Conservation (phyloP, 2,113 vertebrate genomes). For the Campylorhamphus procurvoides region DNA sequence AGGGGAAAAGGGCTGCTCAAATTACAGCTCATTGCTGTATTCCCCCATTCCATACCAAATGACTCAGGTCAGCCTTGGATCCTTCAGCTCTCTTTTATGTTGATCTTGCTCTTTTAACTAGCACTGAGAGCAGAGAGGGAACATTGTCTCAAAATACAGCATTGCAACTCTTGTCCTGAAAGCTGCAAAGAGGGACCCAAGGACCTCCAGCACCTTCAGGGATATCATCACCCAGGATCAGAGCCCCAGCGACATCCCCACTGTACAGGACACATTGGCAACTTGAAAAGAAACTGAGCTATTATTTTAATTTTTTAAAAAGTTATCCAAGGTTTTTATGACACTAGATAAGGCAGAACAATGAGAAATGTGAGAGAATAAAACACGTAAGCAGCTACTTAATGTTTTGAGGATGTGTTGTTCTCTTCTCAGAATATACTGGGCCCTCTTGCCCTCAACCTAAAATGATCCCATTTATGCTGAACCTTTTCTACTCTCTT, state of each 20-base stretch:
- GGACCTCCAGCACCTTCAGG: background rate
- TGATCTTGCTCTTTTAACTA: background rate
- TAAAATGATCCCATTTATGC: background rate
- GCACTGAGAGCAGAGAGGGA: background rate
- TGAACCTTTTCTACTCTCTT: background rate
- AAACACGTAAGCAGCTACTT: background rate
- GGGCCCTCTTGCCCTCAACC: background rate
- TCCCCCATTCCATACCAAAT: background rate
- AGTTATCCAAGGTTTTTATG: background rate
- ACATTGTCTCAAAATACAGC: background rate
- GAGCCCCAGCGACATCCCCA: background rate
- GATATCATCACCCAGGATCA: background rate
- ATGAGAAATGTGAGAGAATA: background rate
- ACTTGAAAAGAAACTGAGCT: background rate
- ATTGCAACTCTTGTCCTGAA: background rate
- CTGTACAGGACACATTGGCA: background rate
- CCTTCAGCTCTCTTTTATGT: background rate
- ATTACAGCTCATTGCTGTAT: background rate
- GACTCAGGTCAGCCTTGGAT: background rate
- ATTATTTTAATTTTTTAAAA: background rate
- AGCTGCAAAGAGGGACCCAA: background rate
- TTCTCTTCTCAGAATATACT: background rate
- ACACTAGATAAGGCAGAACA: background rate
- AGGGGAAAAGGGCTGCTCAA: conserved; percentile 1
- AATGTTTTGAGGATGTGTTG: background rate